A percentile compares a stretch with the other conserved stretches of the same genome.
Conservation (phyloP, 1,140 invertebrate species). For the Drosophila trapezifrons region DNA sequence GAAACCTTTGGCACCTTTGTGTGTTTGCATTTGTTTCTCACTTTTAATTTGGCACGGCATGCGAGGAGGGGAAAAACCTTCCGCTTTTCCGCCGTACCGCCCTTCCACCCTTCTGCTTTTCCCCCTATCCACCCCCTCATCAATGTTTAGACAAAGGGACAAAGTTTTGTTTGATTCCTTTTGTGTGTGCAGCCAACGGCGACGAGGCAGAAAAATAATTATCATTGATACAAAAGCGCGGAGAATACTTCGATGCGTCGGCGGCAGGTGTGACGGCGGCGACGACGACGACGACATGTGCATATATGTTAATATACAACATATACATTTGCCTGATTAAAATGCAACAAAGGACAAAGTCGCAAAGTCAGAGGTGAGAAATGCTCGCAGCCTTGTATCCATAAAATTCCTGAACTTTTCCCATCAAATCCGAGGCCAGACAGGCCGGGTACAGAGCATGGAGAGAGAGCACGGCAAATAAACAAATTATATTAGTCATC, state of each 20-base stretch:
- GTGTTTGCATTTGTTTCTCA: slow-evolving; percentile 75
- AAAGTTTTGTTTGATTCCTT: slow-evolving; percentile 83
- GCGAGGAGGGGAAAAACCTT: slow-evolving; percentile 21
- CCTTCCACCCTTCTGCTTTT: background rate
- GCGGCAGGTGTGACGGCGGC: background rate
- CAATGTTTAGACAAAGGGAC: slow-evolving; percentile 70
- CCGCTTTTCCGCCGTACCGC: background rate
- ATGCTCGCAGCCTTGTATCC: background rate
- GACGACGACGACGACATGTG: background rate
- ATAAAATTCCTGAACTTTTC: background rate
- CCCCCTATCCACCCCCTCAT: background rate
- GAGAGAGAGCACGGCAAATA: slow-evolving; percentile 38
- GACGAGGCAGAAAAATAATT: slow-evolving; percentile 73
- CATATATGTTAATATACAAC: slow-evolving; percentile 64
- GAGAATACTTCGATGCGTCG: slow-evolving; percentile 51
- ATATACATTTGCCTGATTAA: slow-evolving; percentile 76
- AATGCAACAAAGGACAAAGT: slow-evolving; percentile 50
- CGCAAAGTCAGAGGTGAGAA: slow-evolving; percentile 17
- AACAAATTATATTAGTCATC: slow-evolving; percentile 71
- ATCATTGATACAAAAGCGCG: slow-evolving; percentile 79
- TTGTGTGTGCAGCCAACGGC: slow-evolving; percentile 73
- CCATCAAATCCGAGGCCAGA: slow-evolving; percentile 4
- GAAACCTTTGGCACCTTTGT: slow-evolving; percentile 79
- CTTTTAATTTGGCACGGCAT: slow-evolving; percentile 73
- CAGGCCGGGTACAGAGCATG: slow-evolving; percentile 20